phyloP scores from a whole-genome alignment of 2,113 vertebrate genomes.

The Opisthocomus hoazin region DNA sequence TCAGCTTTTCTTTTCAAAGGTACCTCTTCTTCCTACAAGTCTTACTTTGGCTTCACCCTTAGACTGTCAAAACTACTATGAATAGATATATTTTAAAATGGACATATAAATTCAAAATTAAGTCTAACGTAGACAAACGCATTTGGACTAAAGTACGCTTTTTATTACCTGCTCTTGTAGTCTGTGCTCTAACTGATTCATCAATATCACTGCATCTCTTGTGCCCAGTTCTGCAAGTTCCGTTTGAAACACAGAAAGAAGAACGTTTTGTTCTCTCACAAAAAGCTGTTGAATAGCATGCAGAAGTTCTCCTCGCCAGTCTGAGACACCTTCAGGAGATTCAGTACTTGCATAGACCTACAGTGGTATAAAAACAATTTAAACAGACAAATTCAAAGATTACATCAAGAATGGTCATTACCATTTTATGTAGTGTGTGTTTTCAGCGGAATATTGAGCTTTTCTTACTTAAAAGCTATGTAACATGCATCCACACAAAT shows the following conservation, averaged over 20 bases:
- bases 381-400: not conserved
- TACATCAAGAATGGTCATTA: not conserved
- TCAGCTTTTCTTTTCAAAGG: not conserved
- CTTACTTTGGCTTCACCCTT: not conserved
- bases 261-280: constrained; percentile 75
- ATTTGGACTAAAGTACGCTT: not conserved
- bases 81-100: not conserved
- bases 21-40: not conserved
- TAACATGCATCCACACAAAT: not conserved
- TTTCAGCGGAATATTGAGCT: not conserved
- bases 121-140: not conserved
- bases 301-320: constrained; percentile 88
- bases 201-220: constrained; percentile 74
- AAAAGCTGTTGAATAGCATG: constrained; percentile 85
- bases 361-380: not conserved
- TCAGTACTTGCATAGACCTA: constrained; percentile 57
- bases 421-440: not conserved
- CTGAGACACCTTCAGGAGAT: constrained; percentile 52
- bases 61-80: not conserved
- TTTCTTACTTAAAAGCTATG: not conserved
- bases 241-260: constrained; percentile 78
- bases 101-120: not conserved
- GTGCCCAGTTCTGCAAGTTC: constrained; percentile 78
- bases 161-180: constrained; percentile 84
- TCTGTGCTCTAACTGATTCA: constrained; percentile 82